Conservation (phyloP, 2,113 vertebrate genomes). For the Vidua macroura region DNA sequence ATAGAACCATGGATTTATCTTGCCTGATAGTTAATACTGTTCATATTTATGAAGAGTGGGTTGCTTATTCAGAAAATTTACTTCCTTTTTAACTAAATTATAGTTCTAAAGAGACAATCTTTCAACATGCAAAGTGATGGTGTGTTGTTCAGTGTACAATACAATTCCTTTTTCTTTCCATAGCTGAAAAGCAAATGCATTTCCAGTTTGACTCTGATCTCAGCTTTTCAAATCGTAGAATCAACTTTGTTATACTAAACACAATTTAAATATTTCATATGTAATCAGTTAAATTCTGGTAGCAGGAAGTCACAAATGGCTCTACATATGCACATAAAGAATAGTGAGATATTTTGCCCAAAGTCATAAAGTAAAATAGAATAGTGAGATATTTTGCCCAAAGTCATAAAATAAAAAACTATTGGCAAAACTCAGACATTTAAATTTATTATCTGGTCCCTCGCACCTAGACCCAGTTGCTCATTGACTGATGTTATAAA, state of each 20-base stretch:
- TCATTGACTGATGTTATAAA: background rate
- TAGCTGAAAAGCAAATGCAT: background rate
- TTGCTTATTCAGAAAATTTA: background rate
- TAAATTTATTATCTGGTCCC: background rate
- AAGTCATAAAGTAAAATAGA: background rate
- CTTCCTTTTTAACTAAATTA: constrained; percentile 28
- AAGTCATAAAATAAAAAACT: background rate
- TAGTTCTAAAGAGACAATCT: background rate
- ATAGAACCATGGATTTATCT: background rate
- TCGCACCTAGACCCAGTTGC: background rate
- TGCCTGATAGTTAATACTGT: background rate
- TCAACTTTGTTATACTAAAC: background rate
- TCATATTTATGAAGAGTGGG: constrained; percentile 10
- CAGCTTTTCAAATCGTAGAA: background rate
- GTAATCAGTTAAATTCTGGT: background rate
- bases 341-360: background rate
- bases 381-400: background rate
- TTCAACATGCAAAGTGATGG: background rate
- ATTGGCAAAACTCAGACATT: background rate
- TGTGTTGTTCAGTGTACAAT: background rate
- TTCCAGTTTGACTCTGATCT: background rate
- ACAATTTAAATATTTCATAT: background rate
- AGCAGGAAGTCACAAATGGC: background rate
- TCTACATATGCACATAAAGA: background rate
- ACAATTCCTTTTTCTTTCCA: background rate